Percentiles rank a stretch among this genome's conserved stretches.
Evolutionary conservation across 2,113 vertebrate species (phyloP).

Genomic region (Malurus melanocephalus): DNA sequence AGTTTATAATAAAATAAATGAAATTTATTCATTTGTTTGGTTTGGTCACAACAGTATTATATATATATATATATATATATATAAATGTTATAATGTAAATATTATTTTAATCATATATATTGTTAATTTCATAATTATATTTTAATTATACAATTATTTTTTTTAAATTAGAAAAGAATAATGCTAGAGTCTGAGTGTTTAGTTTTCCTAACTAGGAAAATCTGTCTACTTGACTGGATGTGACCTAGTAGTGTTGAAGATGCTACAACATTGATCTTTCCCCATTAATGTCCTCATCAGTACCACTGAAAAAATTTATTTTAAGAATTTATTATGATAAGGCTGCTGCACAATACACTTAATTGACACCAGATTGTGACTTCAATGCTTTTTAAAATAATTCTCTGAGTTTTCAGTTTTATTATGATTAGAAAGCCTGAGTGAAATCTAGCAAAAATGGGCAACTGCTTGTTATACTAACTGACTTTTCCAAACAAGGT

Average conservation of each 20-base stretch:
- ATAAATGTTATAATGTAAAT: too few relatives aligned
- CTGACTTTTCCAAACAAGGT: neutral
- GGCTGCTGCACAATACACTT: neutral
- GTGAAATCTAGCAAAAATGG: neutral
- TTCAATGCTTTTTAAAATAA: neutral
- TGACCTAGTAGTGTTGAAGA: neutral
- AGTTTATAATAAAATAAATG: neutral
- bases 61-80: too few relatives aligned
- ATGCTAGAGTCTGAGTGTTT: neutral
- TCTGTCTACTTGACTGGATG: neutral
- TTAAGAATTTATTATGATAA: neutral
- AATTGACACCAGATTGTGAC: neutral
- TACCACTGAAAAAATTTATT: neutral
- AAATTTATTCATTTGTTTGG: fast-evolving
- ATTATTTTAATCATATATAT: too few relatives aligned
- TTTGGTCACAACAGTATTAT: neutral
- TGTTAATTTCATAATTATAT: too few relatives aligned
- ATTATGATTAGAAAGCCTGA: neutral
- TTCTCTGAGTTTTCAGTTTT: neutral
- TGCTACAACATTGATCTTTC: neutral
- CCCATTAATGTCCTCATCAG: neutral
- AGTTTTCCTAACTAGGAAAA: neutral
- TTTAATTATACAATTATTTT: too few relatives aligned
- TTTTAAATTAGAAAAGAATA: neutral
- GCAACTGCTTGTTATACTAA: neutral